Conservation (phyloP, 2,888 invertebrate species). For the Pandemis heparana region DNA sequence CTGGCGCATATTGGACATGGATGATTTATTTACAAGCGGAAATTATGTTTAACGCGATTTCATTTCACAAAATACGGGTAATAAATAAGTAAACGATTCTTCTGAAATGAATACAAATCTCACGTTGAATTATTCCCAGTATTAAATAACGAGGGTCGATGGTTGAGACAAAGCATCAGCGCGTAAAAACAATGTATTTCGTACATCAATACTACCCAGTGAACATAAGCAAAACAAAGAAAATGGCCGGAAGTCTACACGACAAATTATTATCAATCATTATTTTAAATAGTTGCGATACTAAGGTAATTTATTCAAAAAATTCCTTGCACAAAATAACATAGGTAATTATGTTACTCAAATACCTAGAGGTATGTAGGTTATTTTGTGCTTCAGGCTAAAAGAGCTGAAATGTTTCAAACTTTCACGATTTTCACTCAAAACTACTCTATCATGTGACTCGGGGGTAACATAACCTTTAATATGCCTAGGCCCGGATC, state of each 20-base stretch:
- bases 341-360: no score
- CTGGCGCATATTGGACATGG: no score
- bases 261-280: not conserved
- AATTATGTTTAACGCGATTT: not conserved
- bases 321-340: no score
- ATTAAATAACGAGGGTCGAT: not conserved
- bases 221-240: not conserved
- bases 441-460: no score
- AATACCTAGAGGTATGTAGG: no score
- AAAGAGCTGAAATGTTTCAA: no score
- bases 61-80: not conserved
- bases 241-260: not conserved
- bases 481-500: no score
- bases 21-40: not conserved
- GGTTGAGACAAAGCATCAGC: not conserved
- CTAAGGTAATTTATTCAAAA: no score
- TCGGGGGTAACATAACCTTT: no score
- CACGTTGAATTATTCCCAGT: not conserved
- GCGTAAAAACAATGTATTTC: constrained; percentile 1
- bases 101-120: not conserved
- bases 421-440: no score
- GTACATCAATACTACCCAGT: not conserved
- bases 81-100: not conserved
- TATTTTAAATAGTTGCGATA: no score
- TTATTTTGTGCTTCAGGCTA: no score